These are phyloP conservation scores for Dicrostonyx torquatus DNA, from an alignment of 2,797 vertebrate genomes.

Conservation along the genomic window DNA sequence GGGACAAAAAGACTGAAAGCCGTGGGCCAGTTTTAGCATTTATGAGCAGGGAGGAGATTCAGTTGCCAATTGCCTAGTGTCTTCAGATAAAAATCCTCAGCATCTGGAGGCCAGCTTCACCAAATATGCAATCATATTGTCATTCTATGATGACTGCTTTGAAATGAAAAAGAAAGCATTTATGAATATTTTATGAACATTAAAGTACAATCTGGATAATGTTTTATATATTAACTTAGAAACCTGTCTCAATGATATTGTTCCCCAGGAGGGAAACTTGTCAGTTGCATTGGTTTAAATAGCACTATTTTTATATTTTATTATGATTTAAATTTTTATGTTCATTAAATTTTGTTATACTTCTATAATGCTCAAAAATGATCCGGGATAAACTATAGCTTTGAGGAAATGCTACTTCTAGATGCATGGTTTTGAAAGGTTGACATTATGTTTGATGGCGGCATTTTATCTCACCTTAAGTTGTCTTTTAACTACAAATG, in stretches of 20 bases:
- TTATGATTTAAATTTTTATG: background rate
- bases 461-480: slow-evolving; percentile 23
- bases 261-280: background rate
- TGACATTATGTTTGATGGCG: background rate
- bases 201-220: background rate
- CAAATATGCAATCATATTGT: background rate
- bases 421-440: background rate
- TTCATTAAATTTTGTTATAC: background rate
- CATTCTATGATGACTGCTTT: background rate
- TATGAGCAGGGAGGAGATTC: background rate
- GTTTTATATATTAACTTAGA: slow-evolving; percentile 25
- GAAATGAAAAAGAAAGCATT: slow-evolving; percentile 11
- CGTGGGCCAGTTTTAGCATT: background rate
- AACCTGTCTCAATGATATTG: background rate
- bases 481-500: background rate
- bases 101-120: background rate
- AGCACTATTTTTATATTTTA: background rate
- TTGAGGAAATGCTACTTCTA: background rate
- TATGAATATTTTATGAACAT: background rate
- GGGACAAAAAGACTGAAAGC: background rate
- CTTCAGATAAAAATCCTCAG: background rate
- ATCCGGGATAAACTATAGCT: background rate
- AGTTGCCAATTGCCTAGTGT: background rate
- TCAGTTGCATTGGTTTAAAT: background rate
- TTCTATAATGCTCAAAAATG: slow-evolving; percentile 15